Conservation (phyloP, 1,140 invertebrate species). For the Bradysia coprophila region DNA sequence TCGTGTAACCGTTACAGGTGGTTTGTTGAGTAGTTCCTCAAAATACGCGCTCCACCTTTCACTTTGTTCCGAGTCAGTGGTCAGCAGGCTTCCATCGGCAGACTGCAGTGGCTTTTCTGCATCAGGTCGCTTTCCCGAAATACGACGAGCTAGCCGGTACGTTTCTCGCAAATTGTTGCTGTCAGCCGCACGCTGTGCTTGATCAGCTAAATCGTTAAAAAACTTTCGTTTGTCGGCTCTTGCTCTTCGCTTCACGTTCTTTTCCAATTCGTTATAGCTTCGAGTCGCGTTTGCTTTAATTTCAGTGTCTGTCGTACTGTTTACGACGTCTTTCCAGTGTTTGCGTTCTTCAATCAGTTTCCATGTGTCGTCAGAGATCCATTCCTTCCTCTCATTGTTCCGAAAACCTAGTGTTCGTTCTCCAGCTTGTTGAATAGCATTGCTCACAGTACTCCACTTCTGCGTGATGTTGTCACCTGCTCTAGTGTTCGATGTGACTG, state of each 20-base stretch:
- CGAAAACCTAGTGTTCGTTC: not conserved
- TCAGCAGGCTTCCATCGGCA: not conserved
- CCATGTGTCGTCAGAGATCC: constrained; percentile 1
- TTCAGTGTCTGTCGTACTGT: not conserved
- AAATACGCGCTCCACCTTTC: not conserved
- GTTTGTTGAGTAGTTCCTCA: not conserved
- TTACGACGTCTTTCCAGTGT: not conserved
- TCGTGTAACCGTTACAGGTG: not conserved
- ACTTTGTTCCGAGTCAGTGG: not conserved
- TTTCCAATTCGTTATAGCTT: not conserved
- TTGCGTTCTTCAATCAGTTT: not conserved
- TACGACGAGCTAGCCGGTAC: not conserved
- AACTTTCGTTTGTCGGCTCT: not conserved
- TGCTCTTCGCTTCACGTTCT: not conserved
- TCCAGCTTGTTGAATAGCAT: not conserved
- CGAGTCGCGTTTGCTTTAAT: not conserved
- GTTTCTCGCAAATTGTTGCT: not conserved
- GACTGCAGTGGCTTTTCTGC: not conserved
- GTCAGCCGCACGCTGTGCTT: not conserved
- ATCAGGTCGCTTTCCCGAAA: not conserved
- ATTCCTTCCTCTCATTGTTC: not conserved
- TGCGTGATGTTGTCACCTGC: not conserved
- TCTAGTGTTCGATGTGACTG: not conserved
- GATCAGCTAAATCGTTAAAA: not conserved
- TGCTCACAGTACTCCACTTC: not conserved